Evolutionary conservation across 2,797 vertebrate species (phyloP), one percentile per base, ranked within the genome.

Genomic region (Pelodytes ibericus): DNA sequence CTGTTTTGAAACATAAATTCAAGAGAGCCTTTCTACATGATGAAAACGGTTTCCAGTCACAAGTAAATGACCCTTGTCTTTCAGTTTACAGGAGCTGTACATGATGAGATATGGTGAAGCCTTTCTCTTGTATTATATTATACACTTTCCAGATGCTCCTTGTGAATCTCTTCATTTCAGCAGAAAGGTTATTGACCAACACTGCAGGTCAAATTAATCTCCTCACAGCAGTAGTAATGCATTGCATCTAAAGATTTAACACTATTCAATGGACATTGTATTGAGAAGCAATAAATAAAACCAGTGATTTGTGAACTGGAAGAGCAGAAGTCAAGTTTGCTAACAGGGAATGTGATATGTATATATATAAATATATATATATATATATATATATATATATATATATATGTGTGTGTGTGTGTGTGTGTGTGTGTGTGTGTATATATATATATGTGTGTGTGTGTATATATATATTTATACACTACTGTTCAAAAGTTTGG

Each of bases 101-200:
- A 56, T 60, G 56, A 29, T 26, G 30, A 57, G 63, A 9, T 29
- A 36, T 26, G 65, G 7, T 47, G 65, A 67, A 41, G 18, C 44
- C n/a, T 10, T 30, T 24, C 27, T 67, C 25, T 39, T 66, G 24
- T 31, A 29, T 26, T 31, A 24, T 41, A 47, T 24, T 2, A 53
- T 72, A 61, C 47, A 59, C 49, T 61, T 78, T 68, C 71, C 76
- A 73, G 76, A 67, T 72, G 75, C 61, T 58, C 66, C 44, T n/a
- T 69, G 49, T 44, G 27, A 53, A 27, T 62, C 60, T 60, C 51
- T 56, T 51, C 31, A 15, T 39, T 56, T 51, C 22, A 41, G 47
- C 39, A 71, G 20, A 58, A 49, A 47, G 26, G 63, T 71, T 58
- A 67, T 72, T 78, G 75, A 72, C 65, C 75, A 53, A 27, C 26